These are phyloP conservation scores for Anastrepha obliqua DNA, from an alignment of 1,140 invertebrate genomes.

Conservation along the genomic window DNA sequence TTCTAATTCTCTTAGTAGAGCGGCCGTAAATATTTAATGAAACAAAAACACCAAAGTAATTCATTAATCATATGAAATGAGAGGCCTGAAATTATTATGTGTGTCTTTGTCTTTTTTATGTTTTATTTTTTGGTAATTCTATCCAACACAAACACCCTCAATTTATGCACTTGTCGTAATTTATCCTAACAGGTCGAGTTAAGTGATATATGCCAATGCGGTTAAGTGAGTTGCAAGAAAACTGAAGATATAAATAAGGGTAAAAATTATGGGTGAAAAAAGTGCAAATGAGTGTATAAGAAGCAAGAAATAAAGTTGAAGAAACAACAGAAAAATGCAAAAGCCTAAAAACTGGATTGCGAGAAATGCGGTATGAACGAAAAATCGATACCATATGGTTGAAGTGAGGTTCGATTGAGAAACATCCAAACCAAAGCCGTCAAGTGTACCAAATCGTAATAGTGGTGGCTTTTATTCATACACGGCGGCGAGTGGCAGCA, in stretches of 20 bases:
- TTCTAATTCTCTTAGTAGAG: no score
- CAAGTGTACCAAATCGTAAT: not conserved
- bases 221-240: not conserved
- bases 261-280: no score
- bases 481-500: not conserved
- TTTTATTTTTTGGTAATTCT: not conserved
- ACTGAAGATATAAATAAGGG: not conserved
- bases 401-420: not conserved
- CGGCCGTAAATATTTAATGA: not conserved
- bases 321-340: not conserved
- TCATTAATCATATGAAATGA: not conserved
- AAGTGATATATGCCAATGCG: not conserved
- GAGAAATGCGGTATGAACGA: not conserved
- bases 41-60: not conserved
- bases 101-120: no score
- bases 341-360: not conserved
- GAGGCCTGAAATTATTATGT: not conserved
- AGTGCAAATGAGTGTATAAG: not conserved
- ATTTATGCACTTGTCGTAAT: constrained; percentile 24
- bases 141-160: not conserved
- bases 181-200: not conserved
- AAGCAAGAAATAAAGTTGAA: not conserved
- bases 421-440: not conserved
- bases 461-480: not conserved
- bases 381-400: constrained; percentile 53